Evolutionary conservation across 1,140 invertebrate species (phyloP), one percentile per base, ranked within the genome.

Genomic region (Papilio dardanus): DNA sequence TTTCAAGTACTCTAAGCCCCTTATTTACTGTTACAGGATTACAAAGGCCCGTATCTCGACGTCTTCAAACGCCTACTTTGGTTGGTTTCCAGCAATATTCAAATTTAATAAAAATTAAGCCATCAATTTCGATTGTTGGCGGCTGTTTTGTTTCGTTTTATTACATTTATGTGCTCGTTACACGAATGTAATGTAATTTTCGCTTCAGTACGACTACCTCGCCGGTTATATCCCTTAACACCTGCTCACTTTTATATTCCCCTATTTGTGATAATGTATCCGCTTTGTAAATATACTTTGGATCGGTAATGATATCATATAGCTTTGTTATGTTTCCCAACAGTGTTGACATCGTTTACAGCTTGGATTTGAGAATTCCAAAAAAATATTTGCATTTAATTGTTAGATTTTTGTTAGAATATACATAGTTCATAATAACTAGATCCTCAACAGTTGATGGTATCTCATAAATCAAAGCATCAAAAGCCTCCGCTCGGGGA

Each of bases 391-490:
- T 46, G 42, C 35, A 37, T 12, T 3, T 37, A 46, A 4, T 46
- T n/a, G n/a, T 46, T 46, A 46, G 10, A 21, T 54, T 21, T 2
- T 24, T 28, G 3, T 30, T 16, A 8, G 0, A 54, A 54, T 24
- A 24, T 24, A 62, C 54, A 62, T 28, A 62, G 54, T 62, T 62
- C 24, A 30, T 28, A 28, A 28, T 62, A 30, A 28, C 24, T 14
- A 62, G 24, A 62, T 62, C 24, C 12, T 62, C 54, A 30, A 30
- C 46, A 62, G 54, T 62, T 37, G 35, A 69, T 42, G 67, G 19
- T 40, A 24, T 69, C 35, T 37, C 67, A 69, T 69, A 69, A 69
- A 69, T 69, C 35, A 69, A 69, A 21, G 67, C 21, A 37, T 69
- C 19, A 69, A 46, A 37, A 69, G 19, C 19, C 33, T 69, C 35